These are phyloP conservation scores for Corynorhinus townsendii DNA, from an alignment of 2,113 vertebrate genomes.

Conservation along the genomic window DNA sequence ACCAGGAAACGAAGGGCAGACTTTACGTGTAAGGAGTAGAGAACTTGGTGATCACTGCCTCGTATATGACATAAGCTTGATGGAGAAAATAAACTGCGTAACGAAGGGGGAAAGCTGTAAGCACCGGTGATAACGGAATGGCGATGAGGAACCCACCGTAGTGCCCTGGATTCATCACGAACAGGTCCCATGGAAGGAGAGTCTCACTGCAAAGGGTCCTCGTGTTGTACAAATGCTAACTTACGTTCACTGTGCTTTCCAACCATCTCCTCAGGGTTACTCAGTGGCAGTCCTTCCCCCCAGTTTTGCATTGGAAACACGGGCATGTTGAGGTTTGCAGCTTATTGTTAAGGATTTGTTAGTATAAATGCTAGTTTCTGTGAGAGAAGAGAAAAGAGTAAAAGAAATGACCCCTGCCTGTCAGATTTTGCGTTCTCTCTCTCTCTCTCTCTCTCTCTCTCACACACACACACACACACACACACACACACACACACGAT, in stretches of 20 bases:
- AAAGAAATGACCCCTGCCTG: not conserved
- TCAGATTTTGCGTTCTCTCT: not conserved
- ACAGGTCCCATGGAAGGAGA: not conserved
- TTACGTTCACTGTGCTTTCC: not conserved
- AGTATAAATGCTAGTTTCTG: not conserved
- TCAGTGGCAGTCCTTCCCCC: not conserved
- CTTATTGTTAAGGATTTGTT: not conserved
- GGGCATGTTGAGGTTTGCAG: not conserved
- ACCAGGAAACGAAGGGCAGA: not conserved
- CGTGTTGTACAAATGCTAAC: not conserved
- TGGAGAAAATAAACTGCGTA: constrained; percentile 49
- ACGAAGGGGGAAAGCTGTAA: constrained; percentile 50
- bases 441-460: not conserved
- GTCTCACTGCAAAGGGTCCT: not conserved
- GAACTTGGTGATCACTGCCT: constrained; percentile 41
- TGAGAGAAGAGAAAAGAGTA: not conserved
- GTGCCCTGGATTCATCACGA: not conserved
- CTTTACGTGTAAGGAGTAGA: constrained; percentile 30
- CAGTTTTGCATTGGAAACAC: not conserved
- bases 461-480: not conserved
- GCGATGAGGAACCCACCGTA: not conserved
- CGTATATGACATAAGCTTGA: constrained; percentile 31
- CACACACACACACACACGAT: too few relatives aligned
- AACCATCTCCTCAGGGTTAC: not conserved
- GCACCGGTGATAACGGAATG: constrained; percentile 37